These are phyloP conservation scores for Sigmodon hispidus DNA, from an alignment of 2,113 vertebrate species.

Conservation along the genomic window DNA sequence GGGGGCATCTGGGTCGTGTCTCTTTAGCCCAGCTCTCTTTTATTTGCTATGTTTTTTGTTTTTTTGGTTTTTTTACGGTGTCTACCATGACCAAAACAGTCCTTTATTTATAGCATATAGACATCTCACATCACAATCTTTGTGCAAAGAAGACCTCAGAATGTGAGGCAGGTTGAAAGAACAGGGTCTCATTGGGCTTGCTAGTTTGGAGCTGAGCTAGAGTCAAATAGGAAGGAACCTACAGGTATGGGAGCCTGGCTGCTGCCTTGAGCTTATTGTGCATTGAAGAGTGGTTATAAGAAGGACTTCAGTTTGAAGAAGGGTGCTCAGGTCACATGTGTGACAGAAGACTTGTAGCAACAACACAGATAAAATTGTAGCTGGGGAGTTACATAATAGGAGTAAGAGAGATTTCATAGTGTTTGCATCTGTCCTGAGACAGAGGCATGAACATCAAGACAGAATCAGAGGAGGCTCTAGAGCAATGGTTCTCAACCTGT, in stretches of 20 bases:
- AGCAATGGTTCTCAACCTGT: neutral
- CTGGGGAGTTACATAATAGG: accelerated
- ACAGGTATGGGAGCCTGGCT: neutral
- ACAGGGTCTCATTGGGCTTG: neutral
- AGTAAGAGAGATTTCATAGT: neutral
- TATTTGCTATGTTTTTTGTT: too few relatives aligned
- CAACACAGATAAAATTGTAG: neutral
- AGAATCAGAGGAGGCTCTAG: neutral
- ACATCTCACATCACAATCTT: too few relatives aligned
- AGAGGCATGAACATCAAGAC: neutral
- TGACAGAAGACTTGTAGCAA: neutral
- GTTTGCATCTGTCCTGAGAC: neutral
- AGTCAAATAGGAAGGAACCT: neutral
- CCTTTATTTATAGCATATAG: too few relatives aligned
- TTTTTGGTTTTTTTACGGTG: too few relatives aligned
- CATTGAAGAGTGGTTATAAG: accelerated
- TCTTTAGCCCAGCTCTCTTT: too few relatives aligned
- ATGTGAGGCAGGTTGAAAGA: neutral
- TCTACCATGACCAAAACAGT: too few relatives aligned
- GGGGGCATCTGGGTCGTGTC: too few relatives aligned
- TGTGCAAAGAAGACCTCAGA: neutral
- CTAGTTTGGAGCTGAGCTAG: neutral
- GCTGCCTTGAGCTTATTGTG: accelerated
- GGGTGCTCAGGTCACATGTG: neutral
- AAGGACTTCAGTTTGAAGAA: too few relatives aligned